Evolutionary conservation across 2,888 invertebrate species (phyloP).

Genomic region (Cryptus viduatorius): DNA sequence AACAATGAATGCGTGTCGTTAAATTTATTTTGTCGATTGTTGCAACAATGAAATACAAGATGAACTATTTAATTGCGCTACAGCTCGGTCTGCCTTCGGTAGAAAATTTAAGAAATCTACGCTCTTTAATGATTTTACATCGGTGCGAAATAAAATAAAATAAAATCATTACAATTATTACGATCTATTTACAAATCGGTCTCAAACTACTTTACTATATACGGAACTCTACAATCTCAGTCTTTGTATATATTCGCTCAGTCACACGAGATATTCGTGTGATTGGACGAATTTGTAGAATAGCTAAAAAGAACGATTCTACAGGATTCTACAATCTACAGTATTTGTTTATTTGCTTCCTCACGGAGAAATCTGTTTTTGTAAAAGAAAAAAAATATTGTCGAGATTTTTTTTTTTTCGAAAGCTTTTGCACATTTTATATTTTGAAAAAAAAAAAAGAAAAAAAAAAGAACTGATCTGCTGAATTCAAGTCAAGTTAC

Average conservation of each 20-base stretch:
- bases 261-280: neutral
- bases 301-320: slow-evolving; percentile 49
- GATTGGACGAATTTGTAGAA: slow-evolving; percentile 54
- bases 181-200: slow-evolving; percentile 54
- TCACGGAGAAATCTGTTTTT: neutral
- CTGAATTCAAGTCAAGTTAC: too few species aligned
- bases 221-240: slow-evolving; percentile 63
- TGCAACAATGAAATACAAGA: slow-evolving; percentile 46
- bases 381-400: too few species aligned
- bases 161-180: slow-evolving; percentile 19
- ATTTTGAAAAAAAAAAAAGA: too few species aligned
- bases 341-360: neutral
- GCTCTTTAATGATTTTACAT: neutral
- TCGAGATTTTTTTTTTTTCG: too few species aligned
- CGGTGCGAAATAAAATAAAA: slow-evolving; percentile 25
- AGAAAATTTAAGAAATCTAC: slow-evolving; percentile 29
- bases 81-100: slow-evolving; percentile 8
- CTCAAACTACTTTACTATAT: slow-evolving; percentile 33
- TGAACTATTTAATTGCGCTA: slow-evolving; percentile 6
- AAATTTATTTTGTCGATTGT: slow-evolving; percentile 54
- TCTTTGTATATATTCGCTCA: slow-evolving; percentile 55
- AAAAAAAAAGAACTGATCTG: too few species aligned
- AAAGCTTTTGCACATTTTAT: too few species aligned
- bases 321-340: slow-evolving; percentile 42
- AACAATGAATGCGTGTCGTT: slow-evolving; percentile 33